Evolutionary conservation across 2,888 invertebrate genomes (phyloP), one percentile per base, ranked within the genome.

Genomic region (Drosophila putrida): DNA sequence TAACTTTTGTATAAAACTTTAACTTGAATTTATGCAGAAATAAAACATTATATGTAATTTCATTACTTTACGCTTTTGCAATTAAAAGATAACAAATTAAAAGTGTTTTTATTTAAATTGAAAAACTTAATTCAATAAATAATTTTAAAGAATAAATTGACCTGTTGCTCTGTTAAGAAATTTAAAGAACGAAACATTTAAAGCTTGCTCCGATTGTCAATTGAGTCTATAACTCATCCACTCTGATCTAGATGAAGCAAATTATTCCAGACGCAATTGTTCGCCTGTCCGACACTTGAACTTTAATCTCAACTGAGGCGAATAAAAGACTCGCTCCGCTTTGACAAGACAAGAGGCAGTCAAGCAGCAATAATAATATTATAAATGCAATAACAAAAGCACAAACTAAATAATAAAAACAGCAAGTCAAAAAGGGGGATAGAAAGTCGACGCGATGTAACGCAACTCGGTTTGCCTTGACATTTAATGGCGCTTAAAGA

Each of bases 321-420:
- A 8, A 51, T 55, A 38, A 38, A 15, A 38, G 35, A 39, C 9
- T 20, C 47, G 53, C 27, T 47, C 46, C 20, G 11, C 61, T 49
- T 46, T n/a, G 36, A 64, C 73, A 51, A 71, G 75, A 79, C 77
- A 67, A 63, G 65, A 57, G 43, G 58, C 82, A 82, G 71, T 53
- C 75, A 82, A 53, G 80, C 82, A 69, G 85, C 66, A 77, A 69
- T 82, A 84, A 84, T 75, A 77, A 58, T 66, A 70, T 68, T 74
- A 60, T 47, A 63, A 63, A 60, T 59, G 64, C 51, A 69, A 78
- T 53, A 63, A 58, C 59, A 68, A 65, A 43, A 20, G 46, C 25
- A 41, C 1, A 54, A 63, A 62, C 66, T 73, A 64, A 36, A 55
- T 55, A 62, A 63, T 55, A 57, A 53, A 46, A 44, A 59, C 51